Base-by-base conservation (phyloP, 2,888 invertebrate species). In the Euplexia lucipara region DNA sequence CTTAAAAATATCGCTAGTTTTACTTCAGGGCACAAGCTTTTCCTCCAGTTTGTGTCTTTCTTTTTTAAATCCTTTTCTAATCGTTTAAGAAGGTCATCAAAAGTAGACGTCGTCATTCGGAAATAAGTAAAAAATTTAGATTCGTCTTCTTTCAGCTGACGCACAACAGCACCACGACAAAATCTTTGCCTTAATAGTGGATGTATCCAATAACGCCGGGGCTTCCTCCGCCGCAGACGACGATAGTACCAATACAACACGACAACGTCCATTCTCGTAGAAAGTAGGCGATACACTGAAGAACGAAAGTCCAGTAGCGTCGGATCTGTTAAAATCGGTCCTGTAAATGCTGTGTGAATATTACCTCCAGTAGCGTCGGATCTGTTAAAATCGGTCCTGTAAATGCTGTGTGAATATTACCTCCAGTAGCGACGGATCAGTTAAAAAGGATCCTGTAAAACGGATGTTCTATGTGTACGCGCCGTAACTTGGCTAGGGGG, bases 181-280 rank as follows among this genome's bases (percentile, higher is more conserved):
- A 42, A 42, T 42, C 42, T 42, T 42, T 42, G 42, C 42, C 42
- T 42, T 42, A 42, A 42, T 20, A 42, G 20, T 75, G 72, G 75
- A 79, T 78, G 74, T 47, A 56, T 54, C 72, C 77, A 79, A 78
- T 77, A 81, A 75, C 78, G 73, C 58, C 75, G 75, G 49, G 49
- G 63, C 71, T 70, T 75, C 74, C 78, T 78, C 58, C 62, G 54
- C 35, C 70, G 76, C 48, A 49, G 48, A 49, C 48, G 76, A 69
- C 75, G 81, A 74, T 73, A 71, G 69, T 78, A 81, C 76, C 74
- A 79, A 77, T 77, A 75, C 69, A 71, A 73, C 68, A 70, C 70
- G 60, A 49, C 48, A 49, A 49, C 63, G 51, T 63, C 63, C 63
- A 63, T 57, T 32, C 57, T 65, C 52, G 64, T 65, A 65, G 58